phyloP scores from a whole-genome alignment of 2,888 invertebrate species.

The Pemphredon lugubris region DNA sequence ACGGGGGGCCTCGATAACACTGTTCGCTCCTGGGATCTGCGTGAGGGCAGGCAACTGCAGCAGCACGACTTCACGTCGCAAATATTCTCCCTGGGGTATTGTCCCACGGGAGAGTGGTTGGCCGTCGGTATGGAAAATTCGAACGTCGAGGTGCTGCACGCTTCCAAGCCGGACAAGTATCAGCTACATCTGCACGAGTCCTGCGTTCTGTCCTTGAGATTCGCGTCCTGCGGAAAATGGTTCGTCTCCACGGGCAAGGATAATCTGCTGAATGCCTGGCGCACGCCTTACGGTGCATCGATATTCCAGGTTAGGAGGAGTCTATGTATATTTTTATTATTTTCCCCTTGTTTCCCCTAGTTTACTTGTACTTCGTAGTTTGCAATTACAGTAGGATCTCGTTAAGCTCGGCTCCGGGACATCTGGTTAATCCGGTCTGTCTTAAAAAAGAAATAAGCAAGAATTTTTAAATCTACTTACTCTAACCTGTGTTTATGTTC shows the following conservation, averaged over 20 bases:
- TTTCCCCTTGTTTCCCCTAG: too few species aligned
- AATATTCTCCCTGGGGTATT: slow-evolving; percentile 97
- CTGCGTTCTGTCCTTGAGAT: slow-evolving; percentile 95
- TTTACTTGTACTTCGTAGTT: too few species aligned
- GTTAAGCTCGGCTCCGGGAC: too few species aligned
- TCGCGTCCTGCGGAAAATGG: slow-evolving; percentile 97
- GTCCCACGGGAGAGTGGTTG: slow-evolving; percentile 97
- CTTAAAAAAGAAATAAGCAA: too few species aligned
- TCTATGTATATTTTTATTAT: not conserved
- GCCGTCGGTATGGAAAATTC: slow-evolving; percentile 99
- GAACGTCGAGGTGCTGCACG: slow-evolving; percentile 95
- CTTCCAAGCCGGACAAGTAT: slow-evolving; percentile 95
- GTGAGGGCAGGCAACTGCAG: slow-evolving; percentile 94
- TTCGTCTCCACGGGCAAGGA: slow-evolving; percentile 98
- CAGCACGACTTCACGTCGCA: slow-evolving; percentile 96
- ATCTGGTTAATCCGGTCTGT: too few species aligned
- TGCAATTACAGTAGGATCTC: too few species aligned
- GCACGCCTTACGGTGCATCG: slow-evolving; percentile 96
- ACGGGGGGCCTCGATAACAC: slow-evolving; percentile 97
- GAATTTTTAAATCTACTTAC: too few species aligned
- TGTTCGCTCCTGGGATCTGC: slow-evolving; percentile 95
- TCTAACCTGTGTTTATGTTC: too few species aligned
- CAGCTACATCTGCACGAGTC: slow-evolving; percentile 97
- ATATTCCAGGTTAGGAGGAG: slow-evolving; percentile 91
- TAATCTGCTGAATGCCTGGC: slow-evolving; percentile 97